phyloP scores from a whole-genome alignment of 2,113 vertebrate species.

The Eupsittula cactorum region DNA sequence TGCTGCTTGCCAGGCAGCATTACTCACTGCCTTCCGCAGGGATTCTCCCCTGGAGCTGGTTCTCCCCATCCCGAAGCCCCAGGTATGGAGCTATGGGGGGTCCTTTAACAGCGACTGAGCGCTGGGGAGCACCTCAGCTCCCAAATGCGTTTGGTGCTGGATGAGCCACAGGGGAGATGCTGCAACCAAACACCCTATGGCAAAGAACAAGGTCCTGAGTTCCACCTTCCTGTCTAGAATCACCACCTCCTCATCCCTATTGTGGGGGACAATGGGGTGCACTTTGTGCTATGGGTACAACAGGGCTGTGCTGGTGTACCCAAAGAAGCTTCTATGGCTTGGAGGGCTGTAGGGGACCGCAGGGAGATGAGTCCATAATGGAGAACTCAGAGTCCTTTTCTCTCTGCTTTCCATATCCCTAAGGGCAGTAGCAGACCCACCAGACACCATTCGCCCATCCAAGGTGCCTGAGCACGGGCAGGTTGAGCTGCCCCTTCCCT shows the following conservation, averaged over 20 bases:
- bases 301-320: neutral
- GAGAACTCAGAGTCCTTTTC: neutral
- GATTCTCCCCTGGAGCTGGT: neutral
- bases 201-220: neutral
- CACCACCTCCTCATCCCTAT: accelerated
- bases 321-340: neutral
- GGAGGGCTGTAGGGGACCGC: accelerated
- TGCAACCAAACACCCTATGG: accelerated
- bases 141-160: neutral
- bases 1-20: neutral
- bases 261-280: neutral
- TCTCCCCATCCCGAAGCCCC: neutral
- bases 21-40: neutral
- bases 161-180: accelerated
- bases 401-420: neutral
- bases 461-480: neutral
- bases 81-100: accelerated
- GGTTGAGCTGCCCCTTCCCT: neutral
- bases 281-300: neutral
- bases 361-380: neutral
- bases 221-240: neutral
- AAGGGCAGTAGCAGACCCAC: neutral
- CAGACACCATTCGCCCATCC: accelerated
- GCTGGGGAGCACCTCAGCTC: neutral
- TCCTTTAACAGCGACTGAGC: accelerated